phyloP scores from a whole-genome alignment of 2,888 invertebrate genomes.

The Frankliniella intonsa region DNA sequence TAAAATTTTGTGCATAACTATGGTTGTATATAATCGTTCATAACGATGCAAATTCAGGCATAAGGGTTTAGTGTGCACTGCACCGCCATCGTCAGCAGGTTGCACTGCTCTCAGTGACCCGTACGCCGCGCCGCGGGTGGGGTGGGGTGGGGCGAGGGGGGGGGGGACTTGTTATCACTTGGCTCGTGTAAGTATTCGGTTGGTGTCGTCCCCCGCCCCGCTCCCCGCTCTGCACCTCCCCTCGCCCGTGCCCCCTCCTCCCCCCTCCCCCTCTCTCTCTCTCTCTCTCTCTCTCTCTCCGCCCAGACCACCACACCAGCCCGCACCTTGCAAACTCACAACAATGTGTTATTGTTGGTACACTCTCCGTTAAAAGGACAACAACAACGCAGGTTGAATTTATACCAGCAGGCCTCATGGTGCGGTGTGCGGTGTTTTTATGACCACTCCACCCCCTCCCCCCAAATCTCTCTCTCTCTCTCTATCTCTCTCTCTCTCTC shows the following conservation, averaged over 20 bases:
- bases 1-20: no score
- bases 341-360: background rate
- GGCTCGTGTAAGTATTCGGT: background rate
- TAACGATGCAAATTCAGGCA: no score
- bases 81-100: background rate
- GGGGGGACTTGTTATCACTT: constrained; percentile 10
- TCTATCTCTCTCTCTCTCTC: background rate
- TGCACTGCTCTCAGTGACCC: background rate
- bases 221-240: background rate
- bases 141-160: background rate
- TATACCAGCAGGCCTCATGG: no score
- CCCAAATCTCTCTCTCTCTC: background rate
- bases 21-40: no score
- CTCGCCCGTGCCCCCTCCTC: background rate
- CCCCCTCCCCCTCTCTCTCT: no score
- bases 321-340: background rate
- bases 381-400: no score
- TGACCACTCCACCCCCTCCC: background rate
- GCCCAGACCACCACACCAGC: background rate
- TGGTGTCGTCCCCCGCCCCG: background rate
- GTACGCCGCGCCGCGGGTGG: background rate
- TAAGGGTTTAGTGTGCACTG: no score
- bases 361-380: no score
- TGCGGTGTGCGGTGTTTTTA: no score
- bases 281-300: no score